Base-by-base conservation (phyloP, 2,888 invertebrate genomes). In the Acanthococcus lagerstroemiae region DNA sequence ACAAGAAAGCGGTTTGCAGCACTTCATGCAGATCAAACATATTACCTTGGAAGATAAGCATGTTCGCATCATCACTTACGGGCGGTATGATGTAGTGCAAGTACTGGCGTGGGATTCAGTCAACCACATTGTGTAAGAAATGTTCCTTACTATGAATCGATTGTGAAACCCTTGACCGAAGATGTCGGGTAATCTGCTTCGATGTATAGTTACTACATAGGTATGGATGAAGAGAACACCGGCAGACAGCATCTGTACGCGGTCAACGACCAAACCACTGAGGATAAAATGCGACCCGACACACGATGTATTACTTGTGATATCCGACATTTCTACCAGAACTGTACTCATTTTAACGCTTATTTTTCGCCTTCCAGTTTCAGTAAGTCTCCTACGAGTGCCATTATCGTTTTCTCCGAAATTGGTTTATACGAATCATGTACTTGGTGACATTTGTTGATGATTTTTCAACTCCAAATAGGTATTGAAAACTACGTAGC, bases 241-340 rank as follows among this genome's bases (percentile, higher is more conserved):
- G 87, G 88, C 0, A 85, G 87, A 73, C 81, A 90, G 1, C 94
- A 94, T 76, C 78, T 94, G 69, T 91, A 87, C 79, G 83, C 87
- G 74, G 83, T 88, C 2, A 79, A 79, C 0, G 75, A 77, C 68
- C 86, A 88, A 48, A 80, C 83, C 68, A 82, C 83, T 68, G 85
- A 87, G 69, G 83, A 84, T 73, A 80, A 81, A 21, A 79, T 83
- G 72, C 82, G 87, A 71, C 77, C 82, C 67, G 88, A 88, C 73
- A 87, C 90, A 22, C 81, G 85, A 71, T 95, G 94, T 77, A 83
- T 94, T 72, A 92, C 95, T 1, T 95, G 95, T 77, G 87, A 90
- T 74, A 44, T 22, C 22, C 4, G 44, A 27, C 82, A 83, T 73
- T 85, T 87, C 75, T 90, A 90, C 78, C 84, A 85, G 61, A 90